phyloP scores from a whole-genome alignment of 92 coral and sea anemone genomes.

The Porites evermanni region DNA sequence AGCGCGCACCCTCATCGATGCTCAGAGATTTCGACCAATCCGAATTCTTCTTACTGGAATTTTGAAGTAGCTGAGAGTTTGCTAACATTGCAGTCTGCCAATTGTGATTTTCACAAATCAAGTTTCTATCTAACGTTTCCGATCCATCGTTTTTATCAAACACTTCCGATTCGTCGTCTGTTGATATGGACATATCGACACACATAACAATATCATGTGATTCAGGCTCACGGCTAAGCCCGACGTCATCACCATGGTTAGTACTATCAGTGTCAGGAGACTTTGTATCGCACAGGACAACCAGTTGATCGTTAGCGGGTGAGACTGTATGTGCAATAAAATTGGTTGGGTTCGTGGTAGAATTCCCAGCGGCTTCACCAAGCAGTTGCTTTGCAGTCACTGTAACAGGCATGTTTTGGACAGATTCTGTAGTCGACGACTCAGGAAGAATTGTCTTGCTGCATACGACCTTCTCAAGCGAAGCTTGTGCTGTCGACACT shows the following conservation, averaged over 20 bases:
- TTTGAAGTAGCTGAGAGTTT: neutral
- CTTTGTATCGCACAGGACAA: neutral
- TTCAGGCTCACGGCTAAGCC: neutral
- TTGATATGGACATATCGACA: neutral
- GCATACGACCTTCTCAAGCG: neutral
- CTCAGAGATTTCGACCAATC: neutral
- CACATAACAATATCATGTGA: slow-evolving; percentile 1
- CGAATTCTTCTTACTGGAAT: neutral
- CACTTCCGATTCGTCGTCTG: neutral
- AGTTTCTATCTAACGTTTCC: neutral
- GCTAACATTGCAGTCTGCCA: neutral
- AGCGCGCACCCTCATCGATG: neutral
- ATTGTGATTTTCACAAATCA: neutral
- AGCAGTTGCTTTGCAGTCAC: neutral
- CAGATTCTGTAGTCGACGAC: neutral
- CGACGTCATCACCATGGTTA: neutral
- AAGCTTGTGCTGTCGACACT: too few species aligned
- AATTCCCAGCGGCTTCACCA: neutral
- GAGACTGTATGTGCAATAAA: neutral
- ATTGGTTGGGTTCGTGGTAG: neutral
- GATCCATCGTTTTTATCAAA: neutral
- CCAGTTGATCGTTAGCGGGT: too few species aligned
- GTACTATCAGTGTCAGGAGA: neutral
- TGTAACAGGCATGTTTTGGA: neutral
- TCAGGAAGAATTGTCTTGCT: neutral